Evolutionary conservation across 2,113 vertebrate genomes (phyloP).

Genomic region (Colaptes auratus): DNA sequence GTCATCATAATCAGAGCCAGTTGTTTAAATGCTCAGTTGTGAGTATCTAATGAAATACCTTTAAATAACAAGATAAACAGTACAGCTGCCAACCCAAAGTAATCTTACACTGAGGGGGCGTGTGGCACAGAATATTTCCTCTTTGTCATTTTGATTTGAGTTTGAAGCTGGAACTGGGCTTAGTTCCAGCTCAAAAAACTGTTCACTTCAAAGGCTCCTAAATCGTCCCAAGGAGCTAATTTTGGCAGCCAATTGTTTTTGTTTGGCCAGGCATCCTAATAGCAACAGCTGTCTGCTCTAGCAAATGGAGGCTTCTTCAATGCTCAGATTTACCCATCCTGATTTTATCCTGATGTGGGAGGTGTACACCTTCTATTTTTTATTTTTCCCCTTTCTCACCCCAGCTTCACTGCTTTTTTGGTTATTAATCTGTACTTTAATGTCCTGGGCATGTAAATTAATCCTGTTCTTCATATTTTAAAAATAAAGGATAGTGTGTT

Average conservation of each 20-base stretch:
- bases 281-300: conserved; percentile 75
- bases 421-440: background rate
- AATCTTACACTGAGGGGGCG: conserved; percentile 70
- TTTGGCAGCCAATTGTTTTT: conserved; percentile 80
- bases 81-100: conserved; percentile 73
- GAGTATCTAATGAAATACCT: conserved; percentile 66
- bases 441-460: background rate
- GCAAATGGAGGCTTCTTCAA: conserved; percentile 50
- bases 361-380: background rate
- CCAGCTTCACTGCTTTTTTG: background rate
- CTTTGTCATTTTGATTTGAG: conserved; percentile 81
- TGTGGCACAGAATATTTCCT: conserved; percentile 74
- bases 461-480: background rate
- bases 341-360: conserved; percentile 38
- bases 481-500: background rate
- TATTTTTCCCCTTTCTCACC: background rate
- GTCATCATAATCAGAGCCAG: background rate
- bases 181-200: conserved; percentile 79
- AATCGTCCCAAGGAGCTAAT: conserved; percentile 82
- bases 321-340: conserved; percentile 45
- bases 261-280: conserved; percentile 77
- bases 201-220: conserved; percentile 78
- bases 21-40: conserved; percentile 69
- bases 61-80: conserved; percentile 77
- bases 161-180: conserved; percentile 79